phyloP scores from a whole-genome alignment of 2,888 invertebrate genomes.

The Hoplodrina ambigua region DNA sequence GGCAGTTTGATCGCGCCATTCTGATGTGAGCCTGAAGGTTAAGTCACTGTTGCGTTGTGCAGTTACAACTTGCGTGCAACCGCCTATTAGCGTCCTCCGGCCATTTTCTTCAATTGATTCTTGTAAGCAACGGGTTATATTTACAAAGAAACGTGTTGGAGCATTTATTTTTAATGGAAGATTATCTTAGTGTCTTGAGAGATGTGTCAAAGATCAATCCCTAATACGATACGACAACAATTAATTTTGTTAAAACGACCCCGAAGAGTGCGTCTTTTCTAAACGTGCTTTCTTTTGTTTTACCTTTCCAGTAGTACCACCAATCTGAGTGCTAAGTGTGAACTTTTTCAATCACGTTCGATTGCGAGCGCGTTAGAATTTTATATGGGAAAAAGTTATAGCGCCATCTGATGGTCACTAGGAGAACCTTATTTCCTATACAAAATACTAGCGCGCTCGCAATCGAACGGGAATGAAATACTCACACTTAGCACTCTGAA shows the following conservation, averaged over 20 bases:
- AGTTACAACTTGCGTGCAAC: conserved; percentile 21
- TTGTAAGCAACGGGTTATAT: conserved; percentile 11
- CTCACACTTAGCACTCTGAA: neutral
- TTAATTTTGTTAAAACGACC: neutral
- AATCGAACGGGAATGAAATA: too few species aligned
- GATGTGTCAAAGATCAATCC: neutral
- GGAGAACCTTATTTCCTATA: too few species aligned
- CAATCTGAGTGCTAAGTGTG: too few species aligned
- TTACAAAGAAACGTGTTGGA: conserved; percentile 8
- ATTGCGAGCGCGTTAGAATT: too few species aligned
- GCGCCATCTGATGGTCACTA: too few species aligned
- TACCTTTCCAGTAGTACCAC: too few species aligned
- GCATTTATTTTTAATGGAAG: neutral
- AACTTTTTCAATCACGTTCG: too few species aligned
- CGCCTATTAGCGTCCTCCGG: neutral
- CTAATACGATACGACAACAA: too few species aligned
- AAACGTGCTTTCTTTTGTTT: neutral
- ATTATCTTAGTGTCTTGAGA: neutral
- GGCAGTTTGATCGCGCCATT: neutral
- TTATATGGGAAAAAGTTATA: too few species aligned
- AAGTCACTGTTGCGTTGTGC: conserved; percentile 3
- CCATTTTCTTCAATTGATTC: conserved; percentile 30
- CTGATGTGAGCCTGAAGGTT: neutral
- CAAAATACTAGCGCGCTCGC: too few species aligned
- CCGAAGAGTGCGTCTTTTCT: neutral